A percentile compares a stretch with the other conserved stretches of the same genome.
Evolutionary conservation across 1,140 invertebrate genomes (phyloP).

Genomic region (Cydia splendana): DNA sequence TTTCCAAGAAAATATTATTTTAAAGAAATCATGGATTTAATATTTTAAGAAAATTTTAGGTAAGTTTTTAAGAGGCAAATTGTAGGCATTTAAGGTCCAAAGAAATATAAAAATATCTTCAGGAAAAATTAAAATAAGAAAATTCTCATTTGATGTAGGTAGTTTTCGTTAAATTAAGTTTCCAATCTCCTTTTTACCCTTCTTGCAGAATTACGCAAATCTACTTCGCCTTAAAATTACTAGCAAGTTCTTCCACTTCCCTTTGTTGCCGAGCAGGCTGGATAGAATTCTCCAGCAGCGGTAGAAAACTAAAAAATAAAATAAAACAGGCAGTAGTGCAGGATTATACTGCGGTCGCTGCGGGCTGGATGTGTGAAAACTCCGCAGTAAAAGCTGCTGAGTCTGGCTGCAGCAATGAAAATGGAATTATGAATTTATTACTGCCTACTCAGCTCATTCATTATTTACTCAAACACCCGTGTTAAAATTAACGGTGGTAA

Average conservation of each 20-base stretch:
- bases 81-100: too few species aligned
- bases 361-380: constrained; percentile 9
- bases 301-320: neutral
- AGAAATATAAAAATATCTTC: too few species aligned
- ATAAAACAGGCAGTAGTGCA: neutral
- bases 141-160: too few species aligned
- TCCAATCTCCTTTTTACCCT: too few species aligned
- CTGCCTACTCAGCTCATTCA: neutral
- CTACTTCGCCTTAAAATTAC: too few species aligned
- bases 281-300: neutral
- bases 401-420: neutral
- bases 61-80: too few species aligned
- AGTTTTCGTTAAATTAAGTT: too few species aligned
- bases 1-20: too few species aligned
- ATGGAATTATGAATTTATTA: constrained; percentile 12
- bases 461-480: neutral
- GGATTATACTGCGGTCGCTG: neutral
- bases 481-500: neutral
- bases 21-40: too few species aligned
- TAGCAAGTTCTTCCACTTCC: constrained; percentile 4
- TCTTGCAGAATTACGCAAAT: too few species aligned
- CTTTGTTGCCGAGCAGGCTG: neutral
- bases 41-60: too few species aligned
- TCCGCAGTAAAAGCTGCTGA: neutral
- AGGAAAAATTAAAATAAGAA: too few species aligned